These are phyloP conservation scores for Salpingus planirostris DNA, from an alignment of 2,888 invertebrate species.

Conservation along the genomic window DNA sequence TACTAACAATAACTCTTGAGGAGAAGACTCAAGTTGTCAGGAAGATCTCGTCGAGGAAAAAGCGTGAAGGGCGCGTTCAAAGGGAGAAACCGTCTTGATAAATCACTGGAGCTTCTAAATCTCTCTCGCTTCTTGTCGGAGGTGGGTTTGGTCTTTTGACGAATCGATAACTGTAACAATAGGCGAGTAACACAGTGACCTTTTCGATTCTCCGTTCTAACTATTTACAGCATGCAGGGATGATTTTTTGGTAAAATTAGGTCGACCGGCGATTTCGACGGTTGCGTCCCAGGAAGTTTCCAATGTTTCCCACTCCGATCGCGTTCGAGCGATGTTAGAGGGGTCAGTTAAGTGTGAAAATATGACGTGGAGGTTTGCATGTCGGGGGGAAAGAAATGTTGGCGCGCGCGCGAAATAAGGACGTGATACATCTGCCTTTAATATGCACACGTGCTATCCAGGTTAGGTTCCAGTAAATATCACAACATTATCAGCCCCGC, in stretches of 20 bases:
- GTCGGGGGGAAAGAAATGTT: too few relatives aligned
- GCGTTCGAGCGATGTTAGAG: too few relatives aligned
- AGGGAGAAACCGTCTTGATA: conserved; percentile 6
- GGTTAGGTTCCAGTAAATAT: conserved; percentile 19
- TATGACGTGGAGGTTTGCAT: too few relatives aligned
- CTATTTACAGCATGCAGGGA: neutral
- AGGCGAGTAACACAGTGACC: conserved; percentile 12
- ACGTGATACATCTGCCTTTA: conserved; percentile 23
- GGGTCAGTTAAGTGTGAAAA: too few relatives aligned
- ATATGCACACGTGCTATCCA: conserved; percentile 17
- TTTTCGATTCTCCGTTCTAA: conserved; percentile 4
- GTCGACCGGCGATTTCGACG: too few relatives aligned
- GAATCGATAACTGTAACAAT: conserved; percentile 8
- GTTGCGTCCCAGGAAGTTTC: too few relatives aligned
- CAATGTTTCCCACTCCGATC: neutral
- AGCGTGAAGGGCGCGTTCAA: conserved; percentile 4
- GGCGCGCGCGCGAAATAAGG: conserved; percentile 20
- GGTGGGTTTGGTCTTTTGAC: conserved; percentile 8
- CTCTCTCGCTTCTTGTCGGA: neutral
- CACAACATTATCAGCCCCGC: too few relatives aligned
- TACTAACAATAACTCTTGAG: too few relatives aligned
- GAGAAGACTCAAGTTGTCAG: too few relatives aligned
- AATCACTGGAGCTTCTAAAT: conserved; percentile 2
- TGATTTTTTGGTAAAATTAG: too few relatives aligned
- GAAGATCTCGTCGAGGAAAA: conserved; percentile 6